Evolutionary conservation across 2,888 invertebrate genomes (phyloP).

Genomic region (Agriopis leucophaearia): DNA sequence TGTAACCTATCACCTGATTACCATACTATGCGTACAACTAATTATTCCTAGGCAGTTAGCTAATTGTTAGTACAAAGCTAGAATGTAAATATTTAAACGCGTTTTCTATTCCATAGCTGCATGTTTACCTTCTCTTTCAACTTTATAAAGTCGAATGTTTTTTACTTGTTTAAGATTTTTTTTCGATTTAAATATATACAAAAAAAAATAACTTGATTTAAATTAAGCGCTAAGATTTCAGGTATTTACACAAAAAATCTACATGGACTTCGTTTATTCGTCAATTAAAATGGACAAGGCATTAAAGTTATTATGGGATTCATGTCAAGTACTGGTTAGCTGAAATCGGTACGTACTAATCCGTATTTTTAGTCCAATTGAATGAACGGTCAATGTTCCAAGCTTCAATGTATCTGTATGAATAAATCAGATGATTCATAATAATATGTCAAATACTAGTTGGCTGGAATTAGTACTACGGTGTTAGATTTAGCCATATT

Average conservation of each 20-base stretch:
- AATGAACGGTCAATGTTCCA: not conserved
- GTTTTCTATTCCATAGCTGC: conserved; percentile 10
- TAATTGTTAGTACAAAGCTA: conserved; percentile 57
- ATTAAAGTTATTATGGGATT: not conserved
- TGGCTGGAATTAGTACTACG: not conserved
- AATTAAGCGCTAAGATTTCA: not conserved
- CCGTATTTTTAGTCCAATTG: not conserved
- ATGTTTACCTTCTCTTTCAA: not conserved
- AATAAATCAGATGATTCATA: not conserved
- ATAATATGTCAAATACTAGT: not conserved
- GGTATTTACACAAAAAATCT: conserved; percentile 1
- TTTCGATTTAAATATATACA: conserved; percentile 2
- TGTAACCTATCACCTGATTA: conserved; percentile 45
- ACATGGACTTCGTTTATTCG: not conserved
- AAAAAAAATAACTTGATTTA: not conserved
- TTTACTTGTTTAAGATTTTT: not conserved
- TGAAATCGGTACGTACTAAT: not conserved
- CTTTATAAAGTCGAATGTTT: conserved; percentile 1
- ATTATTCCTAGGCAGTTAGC: conserved; percentile 59
- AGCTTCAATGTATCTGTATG: not conserved
- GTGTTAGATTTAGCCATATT: not conserved
- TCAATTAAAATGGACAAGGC: not conserved
- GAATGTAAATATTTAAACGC: conserved; percentile 34
- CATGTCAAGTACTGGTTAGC: not conserved
- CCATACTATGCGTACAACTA: conserved; percentile 43